Percentiles rank a stretch among this genome's conserved stretches.
These are phyloP conservation scores for Acrobasis suavella DNA, from an alignment of 2,888 invertebrate species.

Conservation along the genomic window DNA sequence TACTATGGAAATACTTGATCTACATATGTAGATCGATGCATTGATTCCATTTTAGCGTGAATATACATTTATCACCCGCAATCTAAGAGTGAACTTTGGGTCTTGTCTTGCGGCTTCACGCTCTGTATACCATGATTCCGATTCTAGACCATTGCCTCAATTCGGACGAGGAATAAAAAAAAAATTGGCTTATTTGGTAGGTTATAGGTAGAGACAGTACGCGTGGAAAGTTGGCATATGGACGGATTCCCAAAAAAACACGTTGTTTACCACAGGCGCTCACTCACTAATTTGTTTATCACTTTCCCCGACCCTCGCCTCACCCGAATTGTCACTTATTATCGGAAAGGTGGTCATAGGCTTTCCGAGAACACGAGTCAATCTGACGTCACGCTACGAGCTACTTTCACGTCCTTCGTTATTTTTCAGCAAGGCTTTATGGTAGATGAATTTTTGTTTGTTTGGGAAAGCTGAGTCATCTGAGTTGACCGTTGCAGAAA, in stretches of 20 bases:
- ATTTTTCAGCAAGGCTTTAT: neutral
- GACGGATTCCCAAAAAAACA: neutral
- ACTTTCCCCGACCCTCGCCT: neutral
- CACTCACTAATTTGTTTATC: neutral
- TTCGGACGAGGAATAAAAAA: no score
- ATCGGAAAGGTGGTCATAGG: neutral
- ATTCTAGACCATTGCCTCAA: neutral
- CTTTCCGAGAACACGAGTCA: constrained; percentile 12
- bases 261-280: neutral
- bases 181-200: no score
- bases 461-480: constrained; percentile 3
- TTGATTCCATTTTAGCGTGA: no score
- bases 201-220: no score
- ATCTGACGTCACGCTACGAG: constrained; percentile 13
- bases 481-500: neutral
- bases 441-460: constrained; percentile 2
- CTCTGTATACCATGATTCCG: neutral
- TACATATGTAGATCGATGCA: no score
- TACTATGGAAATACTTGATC: no score
- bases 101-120: no score
- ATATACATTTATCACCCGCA: no score
- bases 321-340: constrained; percentile 1
- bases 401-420: constrained; percentile 6
- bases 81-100: no score
- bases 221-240: neutral